Base-by-base conservation (phyloP, 2,888 invertebrate genomes). In the Brenthis daphne region DNA sequence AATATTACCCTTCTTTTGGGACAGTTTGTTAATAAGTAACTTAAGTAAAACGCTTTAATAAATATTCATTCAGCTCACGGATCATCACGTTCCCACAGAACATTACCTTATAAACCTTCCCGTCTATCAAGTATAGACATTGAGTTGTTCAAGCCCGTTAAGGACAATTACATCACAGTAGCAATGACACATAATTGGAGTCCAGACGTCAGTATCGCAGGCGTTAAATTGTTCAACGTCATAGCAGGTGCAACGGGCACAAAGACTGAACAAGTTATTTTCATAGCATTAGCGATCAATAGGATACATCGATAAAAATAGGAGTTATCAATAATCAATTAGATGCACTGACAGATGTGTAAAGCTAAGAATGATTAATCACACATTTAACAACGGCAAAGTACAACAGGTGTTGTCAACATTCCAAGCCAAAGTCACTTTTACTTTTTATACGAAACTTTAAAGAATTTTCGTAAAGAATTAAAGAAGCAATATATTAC, bases 151-250 rank as follows among this genome's bases (percentile, higher is more conserved):
- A 51, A 57, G 57, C 53, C 53, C 43, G 51, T 65, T 60, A 61
- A 67, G 55, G 64, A 70, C 75, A 74, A 76, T 82, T 81, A 81
- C 77, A 77, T 82, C 79, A 80, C 73, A 73, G 83, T 79, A 80
- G 81, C 81, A 75, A 79, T 81, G 76, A 76, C 80, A 78, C 73
- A 77, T 85, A 82, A 85, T 85, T 83, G 79, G 76, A 76, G 71
- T 54, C 60, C 50, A 58, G 55, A 50, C 60, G 65, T 48, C 70
- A 57, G 51, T 37, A 77, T 78, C 77, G 78, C 84, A 82, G 77
- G 79, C 82, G 80, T 81, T 78, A 82, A 83, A 85, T 85, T 86
- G 87, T 87, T 83, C 81, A 75, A 73, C 74, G 80, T 77, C 75
- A 68, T 74, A 57, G 83, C 87, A 88, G 86, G 85, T 88, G 87